Evolutionary conservation across 2,888 invertebrate species (phyloP), one percentile per base, ranked within the genome.

Genomic region (Belgica antarctica): DNA sequence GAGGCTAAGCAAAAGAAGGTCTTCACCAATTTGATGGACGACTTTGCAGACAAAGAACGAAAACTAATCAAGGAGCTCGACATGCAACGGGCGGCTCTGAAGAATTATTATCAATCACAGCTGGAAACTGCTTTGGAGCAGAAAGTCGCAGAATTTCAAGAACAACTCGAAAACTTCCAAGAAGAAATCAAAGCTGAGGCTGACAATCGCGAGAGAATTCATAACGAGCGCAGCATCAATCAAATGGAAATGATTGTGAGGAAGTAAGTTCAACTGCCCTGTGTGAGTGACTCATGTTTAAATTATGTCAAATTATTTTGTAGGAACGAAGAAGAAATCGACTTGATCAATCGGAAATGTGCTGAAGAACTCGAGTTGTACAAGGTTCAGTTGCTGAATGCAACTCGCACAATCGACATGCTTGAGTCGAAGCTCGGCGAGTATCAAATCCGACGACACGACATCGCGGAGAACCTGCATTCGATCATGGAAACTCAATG

Each of bases 401-500:
- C 86, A 3, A 82, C 84, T 7, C 87, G 89, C 75, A 87, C 85
- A 75, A 84, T 87, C n/a, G 82, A 85, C 2, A 81, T 86, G 28
- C 79, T 89, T 4, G 87, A 90, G 78, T 81, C 82, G 8, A 84
- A 84, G 75, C 76, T 85, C 1, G 75, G 74, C 70, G 73, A 75
- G 8, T 80, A 78, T 71, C 78, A 77, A 72, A 76, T 76, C 0
- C 78, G 76, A 69, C 87, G 88, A 75, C 84, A 85, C 0, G 85
- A 87, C 74, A 82, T 91, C 57, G 90, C 89, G 1, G 83, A 89
- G 71, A 88, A 90, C 76, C 80, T 92, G 72, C 90, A 91, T 77
- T 83, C 82, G 72, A 86, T 89, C 0, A 90, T 92, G 90, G 88
- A 92, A 79, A 83, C 85, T 7, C 91, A 92, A 77, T 91, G 90